Percentiles rank a stretch among this genome's conserved stretches.
phyloP scores from a whole-genome alignment of 2,888 invertebrate genomes.

The Onthophagus sagittarius region DNA sequence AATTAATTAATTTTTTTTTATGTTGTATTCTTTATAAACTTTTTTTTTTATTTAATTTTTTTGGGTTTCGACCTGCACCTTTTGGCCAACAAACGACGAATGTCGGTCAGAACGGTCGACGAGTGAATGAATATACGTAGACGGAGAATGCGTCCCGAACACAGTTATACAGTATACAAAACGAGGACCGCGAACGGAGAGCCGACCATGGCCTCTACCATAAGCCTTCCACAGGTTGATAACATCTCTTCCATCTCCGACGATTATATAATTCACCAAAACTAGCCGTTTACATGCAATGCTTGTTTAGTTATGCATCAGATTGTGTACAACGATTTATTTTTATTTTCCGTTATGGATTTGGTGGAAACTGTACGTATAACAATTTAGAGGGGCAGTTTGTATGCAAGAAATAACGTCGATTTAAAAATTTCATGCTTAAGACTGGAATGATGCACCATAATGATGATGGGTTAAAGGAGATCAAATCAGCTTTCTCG shows the following conservation, averaged over 20 bases:
- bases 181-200: background rate
- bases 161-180: background rate
- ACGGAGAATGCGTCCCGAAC: background rate
- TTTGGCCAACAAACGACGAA: background rate
- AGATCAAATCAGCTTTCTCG: no score
- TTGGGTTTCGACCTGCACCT: background rate
- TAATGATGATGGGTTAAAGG: no score
- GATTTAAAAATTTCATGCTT: no score
- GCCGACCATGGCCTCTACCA: background rate
- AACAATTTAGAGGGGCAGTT: no score
- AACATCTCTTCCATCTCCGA: background rate
- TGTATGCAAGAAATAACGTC: no score
- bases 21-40: background rate
- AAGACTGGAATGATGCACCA: no score
- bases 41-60: background rate
- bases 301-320: no score
- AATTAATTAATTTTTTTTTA: no score
- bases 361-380: no score
- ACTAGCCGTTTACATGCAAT: no score
- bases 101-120: background rate
- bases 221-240: background rate
- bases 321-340: no score
- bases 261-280: background rate
- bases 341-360: no score
- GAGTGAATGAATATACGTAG: background rate